Base-by-base conservation (phyloP, 2,888 invertebrate genomes). In the Parthenolecanium corni region DNA sequence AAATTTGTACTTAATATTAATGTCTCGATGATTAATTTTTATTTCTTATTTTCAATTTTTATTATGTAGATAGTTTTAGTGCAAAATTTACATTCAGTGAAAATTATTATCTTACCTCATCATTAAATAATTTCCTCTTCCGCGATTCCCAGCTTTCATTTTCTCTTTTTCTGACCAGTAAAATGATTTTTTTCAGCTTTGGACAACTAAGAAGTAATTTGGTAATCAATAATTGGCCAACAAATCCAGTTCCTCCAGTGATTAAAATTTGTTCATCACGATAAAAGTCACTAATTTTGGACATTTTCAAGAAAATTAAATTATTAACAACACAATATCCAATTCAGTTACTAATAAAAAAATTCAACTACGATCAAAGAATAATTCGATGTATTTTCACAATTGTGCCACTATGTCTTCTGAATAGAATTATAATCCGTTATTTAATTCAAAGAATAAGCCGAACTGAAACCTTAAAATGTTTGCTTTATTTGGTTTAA, bases 191-290 rank as follows among this genome's bases (percentile, higher is more conserved):
- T 46, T 57, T 46, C n/a, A 57, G 42, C 31, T 57, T 16, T 1
- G 57, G 46, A 20, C 57, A 57, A 57, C 57, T 57, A 12, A 46
- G 25, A 18, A 57, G 47, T 18, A 57, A 31, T 44, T 57, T 57
- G 16, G 46, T 57, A 31, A 57, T 57, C 2, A 57, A 14, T 25
- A 56, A 20, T 47, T 57, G 44, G 1, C 57, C 57, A 18, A 57
- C 31, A 24, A 57, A 57, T 25, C 57, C 57, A 4, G 57, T 57
- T 12, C 57, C 57, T 31, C 57, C 57, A 46, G 57, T 57, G 14
- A 57, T 57, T 6, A 57, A 16, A 20, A 57, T 24, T 21, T 57
- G 44, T 12, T 57, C 57, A 20, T 57, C 31, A n/a, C 31, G 24
- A 18, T 46, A 57, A 31, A 57, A 57, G 16, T 57, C 57, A 12